Evolutionary conservation across 1,140 invertebrate species (phyloP).

Genomic region (Drosophila insularis): DNA sequence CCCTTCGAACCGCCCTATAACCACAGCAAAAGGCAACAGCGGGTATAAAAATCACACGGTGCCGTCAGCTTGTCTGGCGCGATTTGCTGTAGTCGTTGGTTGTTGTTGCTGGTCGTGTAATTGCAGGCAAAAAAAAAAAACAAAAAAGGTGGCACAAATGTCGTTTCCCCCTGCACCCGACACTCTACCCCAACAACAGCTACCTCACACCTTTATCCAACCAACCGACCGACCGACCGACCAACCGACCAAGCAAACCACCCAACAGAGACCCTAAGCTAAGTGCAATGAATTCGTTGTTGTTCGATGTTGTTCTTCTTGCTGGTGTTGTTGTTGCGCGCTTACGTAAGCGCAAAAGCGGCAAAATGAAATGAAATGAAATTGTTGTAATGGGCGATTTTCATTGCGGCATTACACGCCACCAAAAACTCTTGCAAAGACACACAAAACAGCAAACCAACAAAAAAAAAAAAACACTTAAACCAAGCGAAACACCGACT

Average conservation of each 20-base stretch:
- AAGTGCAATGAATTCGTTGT: constrained; percentile 42
- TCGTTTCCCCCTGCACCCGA: constrained; percentile 47
- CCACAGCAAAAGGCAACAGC: constrained; percentile 26
- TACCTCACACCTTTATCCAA: neutral
- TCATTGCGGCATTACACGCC: constrained; percentile 73
- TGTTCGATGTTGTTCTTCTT: constrained; percentile 27
- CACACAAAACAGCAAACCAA: neutral
- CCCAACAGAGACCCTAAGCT: constrained; percentile 16
- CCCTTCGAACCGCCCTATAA: neutral
- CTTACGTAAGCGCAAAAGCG: constrained; percentile 74
- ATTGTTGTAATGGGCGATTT: constrained; percentile 79
- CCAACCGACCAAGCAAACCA: neutral
- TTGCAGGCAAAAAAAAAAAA: constrained; percentile 60
- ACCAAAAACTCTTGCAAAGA: constrained; percentile 37
- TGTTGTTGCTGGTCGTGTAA: constrained; percentile 61
- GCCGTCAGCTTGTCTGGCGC: constrained; percentile 77
- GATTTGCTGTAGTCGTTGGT: constrained; percentile 58
- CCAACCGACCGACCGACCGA: neutral
- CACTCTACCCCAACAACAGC: neutral
- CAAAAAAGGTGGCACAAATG: constrained; percentile 73
- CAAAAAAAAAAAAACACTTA: neutral
- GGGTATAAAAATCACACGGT: constrained; percentile 71
- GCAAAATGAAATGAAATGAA: constrained; percentile 77
- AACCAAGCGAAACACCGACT: neutral
- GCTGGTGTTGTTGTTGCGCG: constrained; percentile 32